Evolutionary conservation across 1,140 invertebrate genomes (phyloP).

Genomic region (Diuraphis noxia): DNA sequence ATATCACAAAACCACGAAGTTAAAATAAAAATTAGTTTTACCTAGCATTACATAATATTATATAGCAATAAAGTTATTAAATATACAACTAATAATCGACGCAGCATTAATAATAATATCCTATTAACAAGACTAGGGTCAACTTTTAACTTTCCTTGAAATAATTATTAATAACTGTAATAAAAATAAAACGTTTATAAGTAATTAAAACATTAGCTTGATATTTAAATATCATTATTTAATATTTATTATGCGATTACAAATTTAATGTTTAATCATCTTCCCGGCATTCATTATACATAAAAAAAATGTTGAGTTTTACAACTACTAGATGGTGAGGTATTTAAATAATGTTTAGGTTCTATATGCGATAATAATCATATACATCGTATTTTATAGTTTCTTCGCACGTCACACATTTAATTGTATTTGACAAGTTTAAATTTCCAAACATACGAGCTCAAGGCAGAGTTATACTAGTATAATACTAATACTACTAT

Average conservation of each 20-base stretch:
- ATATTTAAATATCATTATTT: neutral
- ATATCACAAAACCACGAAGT: neutral
- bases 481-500: too few species aligned
- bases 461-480: neutral
- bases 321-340: neutral
- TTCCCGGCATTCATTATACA: neutral
- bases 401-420: too few species aligned
- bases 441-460: neutral
- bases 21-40: neutral
- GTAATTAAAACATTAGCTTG: neutral
- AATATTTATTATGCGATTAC: neutral
- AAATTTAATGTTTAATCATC: neutral
- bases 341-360: neutral
- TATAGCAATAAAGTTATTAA: neutral
- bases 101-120: neutral
- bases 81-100: neutral
- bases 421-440: neutral
- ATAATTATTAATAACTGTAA: neutral
- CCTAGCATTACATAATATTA: neutral
- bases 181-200: constrained; percentile 10
- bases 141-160: constrained; percentile 14
- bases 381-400: neutral
- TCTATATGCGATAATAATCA: neutral
- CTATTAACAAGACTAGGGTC: neutral
- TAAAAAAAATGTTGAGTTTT: neutral